Evolutionary conservation across 2,888 invertebrate genomes (phyloP).

Genomic region (Mythimna impura): DNA sequence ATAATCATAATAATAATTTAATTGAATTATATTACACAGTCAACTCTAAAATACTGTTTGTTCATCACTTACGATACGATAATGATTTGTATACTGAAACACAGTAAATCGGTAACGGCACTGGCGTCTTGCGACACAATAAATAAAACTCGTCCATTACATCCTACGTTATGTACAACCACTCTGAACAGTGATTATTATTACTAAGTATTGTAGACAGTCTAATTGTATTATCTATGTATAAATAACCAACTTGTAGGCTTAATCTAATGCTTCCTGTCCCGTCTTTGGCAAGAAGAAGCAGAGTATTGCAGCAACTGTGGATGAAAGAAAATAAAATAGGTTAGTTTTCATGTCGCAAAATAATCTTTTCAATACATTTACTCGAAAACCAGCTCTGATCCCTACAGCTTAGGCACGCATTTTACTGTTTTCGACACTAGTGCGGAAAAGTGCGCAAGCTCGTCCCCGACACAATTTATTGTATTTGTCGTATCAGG

Average conservation of each 20-base stretch:
- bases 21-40: constrained; percentile 88
- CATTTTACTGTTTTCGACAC: not conserved
- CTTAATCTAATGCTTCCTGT: constrained; percentile 92
- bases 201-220: constrained; percentile 66
- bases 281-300: constrained; percentile 94
- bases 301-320: constrained; percentile 94
- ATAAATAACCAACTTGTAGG: constrained; percentile 71
- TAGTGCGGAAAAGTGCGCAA: no score
- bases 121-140: constrained; percentile 66
- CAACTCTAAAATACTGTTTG: constrained; percentile 89
- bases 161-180: constrained; percentile 87
- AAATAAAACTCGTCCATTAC: constrained; percentile 83
- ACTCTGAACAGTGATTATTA: constrained; percentile 73
- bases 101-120: constrained; percentile 81
- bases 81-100: constrained; percentile 79
- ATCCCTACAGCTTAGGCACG: no score
- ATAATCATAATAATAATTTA: constrained; percentile 88
- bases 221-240: constrained; percentile 83
- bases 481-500: no score
- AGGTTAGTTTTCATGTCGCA: not conserved
- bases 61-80: constrained; percentile 81
- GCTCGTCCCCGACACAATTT: no score
- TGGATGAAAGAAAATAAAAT: constrained; percentile 24
- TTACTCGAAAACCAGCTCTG: no score
- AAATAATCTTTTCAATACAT: not conserved